Percentiles rank a stretch among this genome's conserved stretches.
These are phyloP conservation scores for Parapristionchus giblindavisi DNA, from an alignment of 2,888 invertebrate genomes.

Conservation along the genomic window DNA sequence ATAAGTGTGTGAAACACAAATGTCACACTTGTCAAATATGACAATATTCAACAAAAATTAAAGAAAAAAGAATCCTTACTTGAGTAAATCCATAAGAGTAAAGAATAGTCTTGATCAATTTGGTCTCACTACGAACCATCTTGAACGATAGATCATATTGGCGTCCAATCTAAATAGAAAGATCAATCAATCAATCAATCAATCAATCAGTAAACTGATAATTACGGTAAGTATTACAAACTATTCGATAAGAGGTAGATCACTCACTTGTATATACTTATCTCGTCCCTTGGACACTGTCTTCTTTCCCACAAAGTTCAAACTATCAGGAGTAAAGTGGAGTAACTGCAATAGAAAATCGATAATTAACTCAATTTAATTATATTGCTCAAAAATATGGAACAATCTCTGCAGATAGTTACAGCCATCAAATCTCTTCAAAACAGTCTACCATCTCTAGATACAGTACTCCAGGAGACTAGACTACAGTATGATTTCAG, in stretches of 20 bases:
- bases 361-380: neutral
- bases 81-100: slow-evolving; percentile 65
- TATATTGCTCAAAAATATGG: no score
- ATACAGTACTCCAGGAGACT: no score
- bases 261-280: slow-evolving; percentile 39
- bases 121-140: slow-evolving; percentile 72
- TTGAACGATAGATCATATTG: slow-evolving; percentile 70
- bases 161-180: slow-evolving; percentile 46
- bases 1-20: no score
- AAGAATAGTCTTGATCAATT: slow-evolving; percentile 69
- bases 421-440: no score
- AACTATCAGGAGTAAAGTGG: slow-evolving; percentile 40
- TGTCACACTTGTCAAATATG: neutral
- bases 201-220: no score
- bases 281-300: slow-evolving; percentile 36
- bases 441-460: no score
- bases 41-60: slow-evolving; percentile 38
- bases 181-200: neutral
- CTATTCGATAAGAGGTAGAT: neutral
- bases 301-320: slow-evolving; percentile 38
- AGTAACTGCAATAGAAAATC: slow-evolving; percentile 27
- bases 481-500: no score
- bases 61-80: slow-evolving; percentile 37
- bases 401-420: no score
- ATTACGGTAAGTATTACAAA: neutral